Base-by-base conservation (phyloP, 2,888 invertebrate genomes). In the Caenorhabditis angaria region DNA sequence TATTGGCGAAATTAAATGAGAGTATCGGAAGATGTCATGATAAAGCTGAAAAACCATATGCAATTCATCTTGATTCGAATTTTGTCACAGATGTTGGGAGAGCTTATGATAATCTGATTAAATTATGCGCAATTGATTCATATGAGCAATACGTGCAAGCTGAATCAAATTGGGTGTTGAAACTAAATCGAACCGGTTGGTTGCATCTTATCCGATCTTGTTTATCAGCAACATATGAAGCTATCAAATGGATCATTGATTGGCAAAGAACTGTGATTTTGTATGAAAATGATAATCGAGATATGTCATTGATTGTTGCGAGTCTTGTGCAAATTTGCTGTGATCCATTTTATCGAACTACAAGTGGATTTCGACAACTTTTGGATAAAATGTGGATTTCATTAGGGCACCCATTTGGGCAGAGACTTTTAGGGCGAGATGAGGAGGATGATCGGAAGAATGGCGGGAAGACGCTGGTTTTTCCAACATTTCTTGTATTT, bases 401-500 rank as follows among this genome's bases (percentile, higher is more conserved):
- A 0, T 47, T 82, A 41, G 77, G 80, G 0, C 82, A 82, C 61
- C 82, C 82, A 27, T 82, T 81, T 57, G 81, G 77, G n/a, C 61
- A 68, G 53, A 67, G 81, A 24, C 65, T 78, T 18, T 67, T 77
- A 25, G 76, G 77, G 25, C 41, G 71, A 27, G 57, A 57, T 18
- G 64, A 64, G 47, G 41, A 47, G 8, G 27, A 20, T 12, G 63
- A 63, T n/a, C 8, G 41, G 22, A 47, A n/a, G n/a, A n/a, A n/a
- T n/a, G n/a, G n/a, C n/a, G n/a, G n/a, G n/a, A n/a, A n/a, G n/a
- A n/a, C n/a, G n/a, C n/a, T n/a, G n/a, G n/a, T n/a, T 48, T 47
- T 55, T 32, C 96, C 96, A 0, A 90, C 96, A 59, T 93, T 96
- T 88, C 91, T 96, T 56, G 90, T 97, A 58, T 96, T 94, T 89